Conservation (phyloP, 2,797 vertebrate genomes). For the Enteromius treurensis region DNA sequence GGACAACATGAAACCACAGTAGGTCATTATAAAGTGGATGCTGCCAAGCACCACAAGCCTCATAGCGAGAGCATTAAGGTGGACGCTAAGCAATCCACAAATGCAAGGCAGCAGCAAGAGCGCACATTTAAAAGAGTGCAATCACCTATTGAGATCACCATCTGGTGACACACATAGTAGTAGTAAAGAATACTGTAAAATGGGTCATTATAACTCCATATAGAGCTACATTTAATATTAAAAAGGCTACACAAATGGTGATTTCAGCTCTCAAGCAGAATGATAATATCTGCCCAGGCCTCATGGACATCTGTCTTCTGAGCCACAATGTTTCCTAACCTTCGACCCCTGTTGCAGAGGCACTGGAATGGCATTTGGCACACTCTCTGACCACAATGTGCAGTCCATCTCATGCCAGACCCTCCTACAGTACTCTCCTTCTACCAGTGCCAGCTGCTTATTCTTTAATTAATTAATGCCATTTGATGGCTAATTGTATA, state of each 20-base stretch:
- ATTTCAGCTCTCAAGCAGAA: constrained; percentile 17
- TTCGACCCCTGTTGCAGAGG: constrained; percentile 30
- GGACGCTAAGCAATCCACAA: constrained; percentile 18
- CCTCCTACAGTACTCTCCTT: constrained; percentile 86
- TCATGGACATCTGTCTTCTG: constrained; percentile 26
- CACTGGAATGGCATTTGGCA: constrained; percentile 59
- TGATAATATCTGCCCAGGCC: neutral
- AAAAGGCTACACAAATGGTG: neutral
- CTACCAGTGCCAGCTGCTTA: constrained; percentile 85
- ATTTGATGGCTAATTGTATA: constrained; percentile 88
- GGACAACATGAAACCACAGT: constrained; percentile 39
- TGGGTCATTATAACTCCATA: constrained; percentile 3
- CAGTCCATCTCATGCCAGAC: constrained; percentile 75
- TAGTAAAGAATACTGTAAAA: constrained; percentile 16
- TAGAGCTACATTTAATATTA: neutral
- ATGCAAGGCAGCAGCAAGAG: constrained; percentile 4
- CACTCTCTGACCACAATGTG: constrained; percentile 53
- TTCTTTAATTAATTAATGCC: constrained; percentile 73
- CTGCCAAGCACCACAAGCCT: constrained; percentile 38
- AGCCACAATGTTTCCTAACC: constrained; percentile 28
- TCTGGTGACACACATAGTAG: constrained; percentile 7
- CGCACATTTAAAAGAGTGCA: neutral
- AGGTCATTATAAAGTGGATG: constrained; percentile 27
- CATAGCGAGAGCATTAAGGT: constrained; percentile 30
- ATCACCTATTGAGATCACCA: constrained; percentile 15